phyloP scores from a whole-genome alignment of 1,140 invertebrate species.

The Bombus haemorrhoidalis region DNA sequence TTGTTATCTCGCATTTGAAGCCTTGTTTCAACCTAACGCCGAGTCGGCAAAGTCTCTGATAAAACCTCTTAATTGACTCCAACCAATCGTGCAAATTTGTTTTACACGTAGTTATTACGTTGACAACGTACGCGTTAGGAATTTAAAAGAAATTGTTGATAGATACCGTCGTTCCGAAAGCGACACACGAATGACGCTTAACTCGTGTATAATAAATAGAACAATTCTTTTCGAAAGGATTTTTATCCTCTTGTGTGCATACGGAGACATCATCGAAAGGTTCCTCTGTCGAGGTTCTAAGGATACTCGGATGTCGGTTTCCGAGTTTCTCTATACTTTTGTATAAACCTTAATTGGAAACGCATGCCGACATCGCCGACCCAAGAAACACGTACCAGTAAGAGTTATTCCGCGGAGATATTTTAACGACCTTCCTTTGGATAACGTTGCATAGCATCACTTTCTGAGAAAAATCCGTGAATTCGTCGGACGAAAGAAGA shows the following conservation, averaged over 20 bases:
- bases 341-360: constrained; percentile 55
- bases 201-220: not conserved
- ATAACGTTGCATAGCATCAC: not conserved
- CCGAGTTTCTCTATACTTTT: constrained; percentile 13
- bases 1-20: constrained; percentile 31
- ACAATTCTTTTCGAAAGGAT: not conserved
- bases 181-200: not conserved
- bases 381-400: not conserved
- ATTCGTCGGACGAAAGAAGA: not conserved
- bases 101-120: not conserved
- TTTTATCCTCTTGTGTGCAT: not conserved
- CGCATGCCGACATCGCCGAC: constrained; percentile 7
- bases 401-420: not conserved
- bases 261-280: not conserved
- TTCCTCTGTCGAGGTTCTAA: not conserved
- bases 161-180: not conserved
- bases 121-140: not conserved
- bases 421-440: not conserved
- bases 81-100: too few relatives aligned
- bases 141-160: too few relatives aligned
- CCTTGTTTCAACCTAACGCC: not conserved
- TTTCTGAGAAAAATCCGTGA: not conserved
- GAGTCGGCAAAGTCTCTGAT: not conserved
- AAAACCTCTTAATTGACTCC: too few relatives aligned
- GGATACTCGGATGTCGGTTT: constrained; percentile 7